phyloP scores from a whole-genome alignment of 2,888 invertebrate species.

The Neuroscelio doddi region DNA sequence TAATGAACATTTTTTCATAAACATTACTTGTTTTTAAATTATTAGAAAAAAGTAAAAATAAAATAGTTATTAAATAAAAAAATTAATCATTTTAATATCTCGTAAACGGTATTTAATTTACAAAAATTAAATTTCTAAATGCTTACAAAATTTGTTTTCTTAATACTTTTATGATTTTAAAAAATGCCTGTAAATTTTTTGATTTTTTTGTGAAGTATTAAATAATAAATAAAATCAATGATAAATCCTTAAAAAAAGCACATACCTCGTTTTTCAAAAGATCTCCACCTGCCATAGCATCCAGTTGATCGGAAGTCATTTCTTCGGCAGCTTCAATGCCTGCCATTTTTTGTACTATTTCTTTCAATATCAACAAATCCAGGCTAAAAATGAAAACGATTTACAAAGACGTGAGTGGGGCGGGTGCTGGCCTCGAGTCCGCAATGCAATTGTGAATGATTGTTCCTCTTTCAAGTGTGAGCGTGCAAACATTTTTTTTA shows the following conservation, averaged over 20 bases:
- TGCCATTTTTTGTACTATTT: slow-evolving; percentile 99
- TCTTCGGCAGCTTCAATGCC: slow-evolving; percentile 98
- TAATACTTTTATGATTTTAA: too few species aligned
- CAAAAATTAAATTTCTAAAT: too few species aligned
- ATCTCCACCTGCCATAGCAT: slow-evolving; percentile 98
- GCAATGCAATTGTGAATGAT: slow-evolving; percentile 33
- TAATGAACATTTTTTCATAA: too few species aligned
- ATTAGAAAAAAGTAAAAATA: too few species aligned
- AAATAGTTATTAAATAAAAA: too few species aligned
- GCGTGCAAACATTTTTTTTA: slow-evolving; percentile 8
- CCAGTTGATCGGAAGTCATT: slow-evolving; percentile 95
- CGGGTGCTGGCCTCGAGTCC: slow-evolving; percentile 28
- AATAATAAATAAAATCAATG: too few species aligned
- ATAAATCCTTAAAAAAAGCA: slow-evolving; percentile 18
- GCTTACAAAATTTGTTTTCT: too few species aligned
- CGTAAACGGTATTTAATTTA: too few species aligned
- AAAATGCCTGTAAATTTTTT: too few species aligned
- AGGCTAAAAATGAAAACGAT: slow-evolving; percentile 75
- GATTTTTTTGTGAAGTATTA: too few species aligned
- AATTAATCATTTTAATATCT: too few species aligned
- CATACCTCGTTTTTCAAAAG: slow-evolving; percentile 91
- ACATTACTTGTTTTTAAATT: too few species aligned
- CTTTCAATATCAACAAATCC: slow-evolving; percentile 94
- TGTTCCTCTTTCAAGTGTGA: slow-evolving; percentile 16
- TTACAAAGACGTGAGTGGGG: slow-evolving; percentile 42